Evolutionary conservation across 2,888 invertebrate species (phyloP), one percentile per base, ranked within the genome.

Genomic region (Plagodis dolabraria): DNA sequence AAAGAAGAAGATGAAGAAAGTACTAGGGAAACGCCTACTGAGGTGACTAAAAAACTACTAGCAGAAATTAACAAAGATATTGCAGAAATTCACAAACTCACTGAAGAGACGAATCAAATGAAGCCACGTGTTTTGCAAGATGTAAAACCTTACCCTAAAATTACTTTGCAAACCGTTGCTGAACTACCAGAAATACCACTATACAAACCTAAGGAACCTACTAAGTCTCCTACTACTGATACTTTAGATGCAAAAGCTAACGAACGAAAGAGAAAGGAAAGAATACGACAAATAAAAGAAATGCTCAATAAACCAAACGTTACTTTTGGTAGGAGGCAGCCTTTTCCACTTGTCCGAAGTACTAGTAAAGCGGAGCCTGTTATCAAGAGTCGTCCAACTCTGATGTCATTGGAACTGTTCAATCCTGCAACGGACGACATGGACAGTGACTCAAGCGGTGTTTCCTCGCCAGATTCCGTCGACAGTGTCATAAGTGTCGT

Each of bases 381-480:
- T 33, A 95, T 94, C 0, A 95, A 95, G 71, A 94, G 95, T 47
- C 90, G 96, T 57, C 97, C 97, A 0, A 95, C 96, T 65, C 87
- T 97, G 11, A 93, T 97, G 77, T 96, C 97, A 0, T 84, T 97
- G 57, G 98, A 98, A 77, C 90, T 98, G 5, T 98, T 97, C 77
- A 98, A 98, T 87, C 98, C 98, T 0, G 98, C 97, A 77, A 97
- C 96, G 6, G 98, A 98, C 79, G 98, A 98, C 75, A 94, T 97
- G 83, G 98, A 98, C 80, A 97, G 97, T 75, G 98, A 98, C 80
- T 97, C 97, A 0, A 97, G 97, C 75, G 96, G 96, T 5, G 96
- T 97, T 9, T 97, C 97, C 0, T 97, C 97, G 0, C 97, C 97
- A 2, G 97, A 97, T 79, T 97, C 97, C 2, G 95, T 96, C 2